phyloP scores from a whole-genome alignment of 2,888 invertebrate genomes.

The Mythimna ferrago region DNA sequence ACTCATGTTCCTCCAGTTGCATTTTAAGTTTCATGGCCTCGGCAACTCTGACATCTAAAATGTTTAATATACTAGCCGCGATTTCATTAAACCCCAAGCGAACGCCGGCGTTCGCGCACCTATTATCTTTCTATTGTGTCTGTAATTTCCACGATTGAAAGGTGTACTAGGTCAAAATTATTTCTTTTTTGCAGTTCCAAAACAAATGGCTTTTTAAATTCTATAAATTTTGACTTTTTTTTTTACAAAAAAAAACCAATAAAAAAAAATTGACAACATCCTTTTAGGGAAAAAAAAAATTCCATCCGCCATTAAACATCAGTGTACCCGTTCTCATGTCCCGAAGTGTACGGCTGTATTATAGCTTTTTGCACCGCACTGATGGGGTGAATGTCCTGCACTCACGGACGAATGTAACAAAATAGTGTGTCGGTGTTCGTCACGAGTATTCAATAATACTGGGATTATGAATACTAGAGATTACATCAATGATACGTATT shows the following conservation, averaged over 20 bases:
- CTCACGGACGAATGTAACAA: conserved; percentile 64
- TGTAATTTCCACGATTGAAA: too few relatives aligned
- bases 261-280: neutral
- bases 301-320: neutral
- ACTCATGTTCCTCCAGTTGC: too few relatives aligned
- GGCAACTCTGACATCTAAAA: too few relatives aligned
- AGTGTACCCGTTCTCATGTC: conserved; percentile 47
- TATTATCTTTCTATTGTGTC: too few relatives aligned
- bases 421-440: conserved; percentile 56
- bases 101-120: too few relatives aligned
- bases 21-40: too few relatives aligned
- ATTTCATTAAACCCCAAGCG: too few relatives aligned
- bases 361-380: conserved; percentile 68
- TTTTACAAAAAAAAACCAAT: neutral
- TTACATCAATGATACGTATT: conserved; percentile 24
- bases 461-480: conserved; percentile 38
- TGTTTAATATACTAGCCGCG: too few relatives aligned
- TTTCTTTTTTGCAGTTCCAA: too few relatives aligned
- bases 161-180: too few relatives aligned
- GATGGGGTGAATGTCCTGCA: conserved; percentile 70
- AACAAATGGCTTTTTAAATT: too few relatives aligned
- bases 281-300: neutral
- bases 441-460: conserved; percentile 50
- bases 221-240: too few relatives aligned
- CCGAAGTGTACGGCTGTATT: conserved; percentile 59